phyloP scores from a whole-genome alignment of 2,888 invertebrate genomes.

The Hypercompe scribonia region DNA sequence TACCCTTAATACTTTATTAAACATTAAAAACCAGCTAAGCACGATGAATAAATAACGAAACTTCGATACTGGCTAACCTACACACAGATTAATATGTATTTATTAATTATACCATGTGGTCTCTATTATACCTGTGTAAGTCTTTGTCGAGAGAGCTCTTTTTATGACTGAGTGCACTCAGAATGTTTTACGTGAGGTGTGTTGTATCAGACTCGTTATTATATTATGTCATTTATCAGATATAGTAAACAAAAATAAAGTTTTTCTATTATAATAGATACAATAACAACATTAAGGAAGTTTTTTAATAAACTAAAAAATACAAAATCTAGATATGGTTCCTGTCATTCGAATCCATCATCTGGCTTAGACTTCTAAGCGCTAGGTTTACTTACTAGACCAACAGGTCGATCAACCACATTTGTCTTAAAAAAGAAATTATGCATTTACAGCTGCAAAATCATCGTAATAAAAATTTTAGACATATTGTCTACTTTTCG shows the following conservation, averaged over 20 bases:
- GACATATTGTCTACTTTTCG: background rate
- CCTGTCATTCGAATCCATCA: background rate
- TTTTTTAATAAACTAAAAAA: background rate
- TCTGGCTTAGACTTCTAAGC: background rate
- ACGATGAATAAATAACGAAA: conserved; percentile 65
- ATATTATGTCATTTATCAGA: too few relatives aligned
- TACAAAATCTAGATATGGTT: too few relatives aligned
- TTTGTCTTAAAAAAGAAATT: background rate
- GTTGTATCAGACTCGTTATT: background rate
- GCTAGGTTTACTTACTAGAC: background rate
- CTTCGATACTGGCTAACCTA: conserved; percentile 69
- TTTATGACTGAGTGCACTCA: conserved; percentile 38
- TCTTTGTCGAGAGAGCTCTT: conserved; percentile 54
- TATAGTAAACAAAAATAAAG: too few relatives aligned
- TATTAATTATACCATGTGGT: conserved; percentile 66
- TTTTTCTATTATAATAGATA: background rate
- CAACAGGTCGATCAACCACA: background rate
- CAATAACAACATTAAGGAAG: background rate
- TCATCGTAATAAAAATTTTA: background rate
- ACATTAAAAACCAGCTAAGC: conserved; percentile 73
- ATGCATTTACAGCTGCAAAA: too few relatives aligned
- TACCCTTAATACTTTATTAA: conserved; percentile 48
- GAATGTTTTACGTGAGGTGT: conserved; percentile 5
- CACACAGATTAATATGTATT: conserved; percentile 68
- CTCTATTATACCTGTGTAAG: conserved; percentile 75